Conservation (phyloP, 23 tunicate species). For the Trididemnum clinides region DNA sequence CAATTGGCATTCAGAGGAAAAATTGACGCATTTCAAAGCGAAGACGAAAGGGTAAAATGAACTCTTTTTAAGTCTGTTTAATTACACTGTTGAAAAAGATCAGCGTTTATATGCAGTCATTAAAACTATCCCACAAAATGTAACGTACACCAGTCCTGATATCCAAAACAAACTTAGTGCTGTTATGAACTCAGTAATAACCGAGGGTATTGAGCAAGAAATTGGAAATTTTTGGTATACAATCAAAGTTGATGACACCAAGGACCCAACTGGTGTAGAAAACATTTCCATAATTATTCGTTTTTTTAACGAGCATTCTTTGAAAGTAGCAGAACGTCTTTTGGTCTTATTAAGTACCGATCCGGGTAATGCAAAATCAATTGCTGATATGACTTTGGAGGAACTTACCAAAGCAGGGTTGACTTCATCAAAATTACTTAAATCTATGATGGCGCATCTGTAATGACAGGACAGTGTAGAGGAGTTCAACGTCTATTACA, state of each 20-base stretch:
- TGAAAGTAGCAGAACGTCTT: constrained; percentile 2
- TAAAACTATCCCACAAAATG: constrained; percentile 2
- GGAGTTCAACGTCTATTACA: constrained; percentile 5
- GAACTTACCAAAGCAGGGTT: constrained; percentile 5
- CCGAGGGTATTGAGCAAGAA: constrained; percentile 11
- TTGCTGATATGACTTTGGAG: background rate
- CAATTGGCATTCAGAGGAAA: background rate
- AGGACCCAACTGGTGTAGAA: constrained; percentile 11
- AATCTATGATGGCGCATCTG: constrained; percentile 6
- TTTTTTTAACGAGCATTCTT: constrained; percentile 4
- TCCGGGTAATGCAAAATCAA: constrained; percentile 5
- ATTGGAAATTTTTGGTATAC: constrained; percentile 16
- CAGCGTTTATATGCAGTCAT: background rate
- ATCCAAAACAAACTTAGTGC: constrained; percentile 4
- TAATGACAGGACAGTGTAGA: constrained; percentile 10
- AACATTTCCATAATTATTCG: constrained; percentile 15
- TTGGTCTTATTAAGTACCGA: constrained; percentile 4
- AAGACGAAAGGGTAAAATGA: background rate
- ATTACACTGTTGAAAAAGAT: no score
- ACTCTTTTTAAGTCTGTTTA: no score
- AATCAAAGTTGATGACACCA: constrained; percentile 14
- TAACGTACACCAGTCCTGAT: constrained; percentile 8
- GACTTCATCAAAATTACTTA: constrained; percentile 1
- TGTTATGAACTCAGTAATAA: background rate
- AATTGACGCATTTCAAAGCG: background rate